These are phyloP conservation scores for Geopemphigus sp. DNA, from an alignment of 1,140 invertebrate species.

Conservation along the genomic window DNA sequence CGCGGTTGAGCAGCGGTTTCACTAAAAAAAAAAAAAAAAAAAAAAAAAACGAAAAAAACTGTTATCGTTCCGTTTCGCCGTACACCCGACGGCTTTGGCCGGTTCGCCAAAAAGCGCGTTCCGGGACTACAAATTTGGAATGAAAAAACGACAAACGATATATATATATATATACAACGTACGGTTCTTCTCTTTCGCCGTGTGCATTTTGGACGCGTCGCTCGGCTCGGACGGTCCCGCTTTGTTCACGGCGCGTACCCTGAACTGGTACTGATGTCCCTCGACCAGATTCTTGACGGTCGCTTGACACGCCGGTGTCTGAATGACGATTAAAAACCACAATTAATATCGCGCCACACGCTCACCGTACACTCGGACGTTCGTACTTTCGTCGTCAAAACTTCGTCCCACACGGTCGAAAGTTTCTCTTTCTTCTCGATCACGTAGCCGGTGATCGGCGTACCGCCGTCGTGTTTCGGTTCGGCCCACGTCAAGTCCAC, in stretches of 20 bases:
- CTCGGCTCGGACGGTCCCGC: conserved; percentile 88
- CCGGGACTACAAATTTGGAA: too few species aligned
- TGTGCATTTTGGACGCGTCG: conserved; percentile 81
- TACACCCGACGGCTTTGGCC: too few species aligned
- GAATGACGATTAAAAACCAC: neutral
- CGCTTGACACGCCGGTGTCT: conserved; percentile 76
- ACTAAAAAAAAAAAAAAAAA: too few species aligned
- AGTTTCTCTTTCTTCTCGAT: conserved; percentile 97
- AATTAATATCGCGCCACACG: too few species aligned
- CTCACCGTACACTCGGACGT: too few species aligned
- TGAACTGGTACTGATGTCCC: conserved; percentile 90
- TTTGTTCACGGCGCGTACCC: conserved; percentile 89
- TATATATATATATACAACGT: too few species aligned
- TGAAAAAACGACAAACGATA: neutral
- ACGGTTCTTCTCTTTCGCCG: conserved; percentile 87
- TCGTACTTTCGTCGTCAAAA: conserved; percentile 71
- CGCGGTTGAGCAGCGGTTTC: too few species aligned
- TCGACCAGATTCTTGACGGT: conserved; percentile 83
- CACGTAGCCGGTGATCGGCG: conserved; percentile 91
- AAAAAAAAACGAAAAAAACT: too few species aligned
- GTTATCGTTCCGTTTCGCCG: too few species aligned
- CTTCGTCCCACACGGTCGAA: conserved; percentile 82
- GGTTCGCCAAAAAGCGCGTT: too few species aligned
- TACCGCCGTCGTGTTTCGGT: conserved; percentile 86
- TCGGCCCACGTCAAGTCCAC: conserved; percentile 92